Evolutionary conservation across 2,113 vertebrate species (phyloP), one percentile per base, ranked within the genome.

Genomic region (Microcebus griseorufus): DNA sequence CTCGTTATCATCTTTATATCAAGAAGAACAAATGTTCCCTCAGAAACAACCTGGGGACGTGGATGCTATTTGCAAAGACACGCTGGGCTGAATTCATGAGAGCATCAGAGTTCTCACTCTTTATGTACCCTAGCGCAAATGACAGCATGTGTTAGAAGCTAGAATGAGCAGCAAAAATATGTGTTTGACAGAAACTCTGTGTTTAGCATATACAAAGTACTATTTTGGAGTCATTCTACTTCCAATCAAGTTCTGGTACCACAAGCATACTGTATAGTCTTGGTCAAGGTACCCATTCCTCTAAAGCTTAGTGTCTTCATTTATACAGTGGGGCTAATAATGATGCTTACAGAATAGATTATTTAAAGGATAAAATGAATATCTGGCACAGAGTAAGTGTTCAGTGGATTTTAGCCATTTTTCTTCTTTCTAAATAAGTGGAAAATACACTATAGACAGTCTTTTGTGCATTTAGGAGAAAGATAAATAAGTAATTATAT

Each of bases 301-400:
- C 29, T 45, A 45, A 65, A 27, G 0, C 1, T 67, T 60, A 53
- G 6, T n/a, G 4, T 62, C 20, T 25, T 65, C 32, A 8, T 72
- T 64, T 76, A 16, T 14, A 78, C 16, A 32, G 10, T 13, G 18
- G 37, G 27, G 8, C 23, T 65, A 18, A 14, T 87, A 23, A 55
- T 60, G 5, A 53, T 5, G 9, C 10, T 45, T 70, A 22, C 6
- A 22, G 0, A 62, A 16, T 76, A 39, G 3, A 80, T 34, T n/a
- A 11, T 45, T 88, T 80, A 29, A 11, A 42, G 29, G 29, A 53
- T 55, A 48, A 42, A 65, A 11, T 58, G 3, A 51, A 9, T 32
- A 0, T n/a, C 10, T 76, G 9, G 5, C 32, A 72, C 6, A 5
- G 32, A 2, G 0, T 18, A 5, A 32, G 14, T 29, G 16, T 32